These are phyloP conservation scores for Limenitis camilla DNA, from an alignment of 2,888 invertebrate genomes.

Conservation along the genomic window DNA sequence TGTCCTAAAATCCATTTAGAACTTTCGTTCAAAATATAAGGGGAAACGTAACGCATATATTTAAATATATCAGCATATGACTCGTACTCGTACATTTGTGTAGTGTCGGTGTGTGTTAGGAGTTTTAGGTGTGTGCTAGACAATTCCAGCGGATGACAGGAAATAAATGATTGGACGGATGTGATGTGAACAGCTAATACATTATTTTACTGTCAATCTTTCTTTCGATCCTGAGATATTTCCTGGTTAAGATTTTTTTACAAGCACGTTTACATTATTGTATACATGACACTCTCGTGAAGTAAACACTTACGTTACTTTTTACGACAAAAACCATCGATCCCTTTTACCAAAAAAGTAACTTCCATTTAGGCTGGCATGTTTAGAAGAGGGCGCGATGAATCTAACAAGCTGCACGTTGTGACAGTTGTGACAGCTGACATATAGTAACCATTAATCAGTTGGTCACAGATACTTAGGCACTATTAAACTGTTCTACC, in stretches of 20 bases:
- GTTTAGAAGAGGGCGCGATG: slow-evolving; percentile 54
- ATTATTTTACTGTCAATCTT: slow-evolving; percentile 13
- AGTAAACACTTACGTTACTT: slow-evolving; percentile 49
- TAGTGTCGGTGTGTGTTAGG: slow-evolving; percentile 43
- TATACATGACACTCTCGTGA: slow-evolving; percentile 42
- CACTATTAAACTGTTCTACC: slow-evolving; percentile 34
- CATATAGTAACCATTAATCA: slow-evolving; percentile 70
- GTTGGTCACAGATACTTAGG: slow-evolving; percentile 53
- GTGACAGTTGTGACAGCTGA: slow-evolving; percentile 70
- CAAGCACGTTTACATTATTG: slow-evolving; percentile 15
- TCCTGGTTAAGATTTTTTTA: slow-evolving; percentile 4
- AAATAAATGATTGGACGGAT: slow-evolving; percentile 33
- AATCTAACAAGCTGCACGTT: slow-evolving; percentile 67
- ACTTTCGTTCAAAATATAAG: slow-evolving; percentile 51
- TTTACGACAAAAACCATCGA: slow-evolving; percentile 48
- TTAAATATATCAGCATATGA: slow-evolving; percentile 66
- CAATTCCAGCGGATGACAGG: slow-evolving; percentile 34
- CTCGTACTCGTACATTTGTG: slow-evolving; percentile 43
- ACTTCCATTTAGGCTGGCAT: slow-evolving; percentile 56
- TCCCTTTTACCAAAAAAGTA: slow-evolving; percentile 54
- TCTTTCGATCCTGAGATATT: slow-evolving; percentile 26
- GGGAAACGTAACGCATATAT: slow-evolving; percentile 45
- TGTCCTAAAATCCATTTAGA: slow-evolving; percentile 51
- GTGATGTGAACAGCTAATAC: slow-evolving; percentile 18
- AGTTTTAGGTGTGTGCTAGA: slow-evolving; percentile 33